These are phyloP conservation scores for Larimichthys crocea DNA, from an alignment of 2,113 vertebrate species.

Conservation along the genomic window DNA sequence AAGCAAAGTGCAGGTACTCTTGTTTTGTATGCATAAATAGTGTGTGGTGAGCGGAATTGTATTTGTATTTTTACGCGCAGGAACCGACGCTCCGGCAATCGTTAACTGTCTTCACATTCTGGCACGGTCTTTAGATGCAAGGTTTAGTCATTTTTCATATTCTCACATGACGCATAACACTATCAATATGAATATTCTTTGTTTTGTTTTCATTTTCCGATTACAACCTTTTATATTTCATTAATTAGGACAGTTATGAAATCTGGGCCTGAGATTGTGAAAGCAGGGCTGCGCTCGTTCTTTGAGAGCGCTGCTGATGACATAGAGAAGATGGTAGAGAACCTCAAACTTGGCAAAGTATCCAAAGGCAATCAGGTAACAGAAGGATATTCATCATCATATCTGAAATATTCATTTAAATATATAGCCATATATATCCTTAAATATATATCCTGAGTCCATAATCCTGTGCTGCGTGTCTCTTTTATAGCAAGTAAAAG, in stretches of 20 bases:
- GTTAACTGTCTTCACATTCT: slow-evolving; percentile 96
- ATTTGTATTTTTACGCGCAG: slow-evolving; percentile 74
- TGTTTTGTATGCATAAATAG: neutral
- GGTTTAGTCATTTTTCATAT: slow-evolving; percentile 74
- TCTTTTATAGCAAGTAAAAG: slow-evolving; percentile 87
- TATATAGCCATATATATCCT: neutral
- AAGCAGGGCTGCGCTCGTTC: slow-evolving; percentile 93
- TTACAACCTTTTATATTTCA: neutral
- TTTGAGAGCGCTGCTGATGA: slow-evolving; percentile 95
- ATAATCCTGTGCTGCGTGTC: slow-evolving; percentile 12
- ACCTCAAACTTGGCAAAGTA: slow-evolving; percentile 93
- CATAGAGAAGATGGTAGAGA: slow-evolving; percentile 96
- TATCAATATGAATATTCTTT: neutral
- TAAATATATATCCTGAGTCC: neutral
- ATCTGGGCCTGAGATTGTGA: slow-evolving; percentile 96
- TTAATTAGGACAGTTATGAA: slow-evolving; percentile 93
- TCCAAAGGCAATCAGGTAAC: slow-evolving; percentile 89
- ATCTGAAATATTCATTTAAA: neutral
- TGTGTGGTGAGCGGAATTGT: neutral
- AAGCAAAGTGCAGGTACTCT: neutral
- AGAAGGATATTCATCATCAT: neutral
- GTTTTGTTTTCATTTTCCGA: neutral
- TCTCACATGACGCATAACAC: neutral
- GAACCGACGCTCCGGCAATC: slow-evolving; percentile 90
- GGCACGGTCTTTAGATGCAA: slow-evolving; percentile 92